phyloP scores from a whole-genome alignment of 1,140 invertebrate species.

The Cotesia glomerata region DNA sequence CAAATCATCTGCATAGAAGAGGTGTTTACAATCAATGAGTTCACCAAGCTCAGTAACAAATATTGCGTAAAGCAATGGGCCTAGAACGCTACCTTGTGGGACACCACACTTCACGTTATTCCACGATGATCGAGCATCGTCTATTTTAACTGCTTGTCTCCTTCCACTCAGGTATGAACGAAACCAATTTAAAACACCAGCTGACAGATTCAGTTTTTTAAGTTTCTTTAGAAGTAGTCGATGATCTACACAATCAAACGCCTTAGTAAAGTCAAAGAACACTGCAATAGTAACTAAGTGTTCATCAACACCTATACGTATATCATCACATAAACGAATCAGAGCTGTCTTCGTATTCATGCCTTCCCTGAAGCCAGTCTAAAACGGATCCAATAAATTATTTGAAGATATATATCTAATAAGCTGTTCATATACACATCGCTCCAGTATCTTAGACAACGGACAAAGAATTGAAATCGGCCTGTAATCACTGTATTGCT shows the following conservation, averaged over 20 bases:
- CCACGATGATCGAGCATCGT: neutral
- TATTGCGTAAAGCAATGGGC: neutral
- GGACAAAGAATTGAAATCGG: slow-evolving; percentile 17
- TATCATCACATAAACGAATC: neutral
- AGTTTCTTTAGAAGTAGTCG: slow-evolving; percentile 18
- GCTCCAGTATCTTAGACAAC: slow-evolving; percentile 20
- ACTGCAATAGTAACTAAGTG: slow-evolving; percentile 3
- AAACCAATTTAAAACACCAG: neutral
- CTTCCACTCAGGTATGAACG: neutral
- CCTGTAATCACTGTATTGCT: slow-evolving; percentile 9
- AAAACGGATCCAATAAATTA: neutral
- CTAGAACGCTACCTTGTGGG: slow-evolving; percentile 1
- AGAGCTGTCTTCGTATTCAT: neutral
- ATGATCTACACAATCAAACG: slow-evolving; percentile 31
- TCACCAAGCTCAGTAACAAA: neutral
- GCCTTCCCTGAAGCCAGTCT: neutral
- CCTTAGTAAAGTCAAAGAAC: slow-evolving; percentile 28
- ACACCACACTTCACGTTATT: neutral
- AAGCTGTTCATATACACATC: slow-evolving; percentile 9
- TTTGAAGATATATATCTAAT: neutral
- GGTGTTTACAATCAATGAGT: neutral
- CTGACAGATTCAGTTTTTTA: neutral
- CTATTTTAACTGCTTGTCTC: neutral
- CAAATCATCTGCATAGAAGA: neutral
- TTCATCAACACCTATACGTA: neutral